Conservation (phyloP, 2,113 vertebrate genomes). For the Sebastes fasciatus region DNA sequence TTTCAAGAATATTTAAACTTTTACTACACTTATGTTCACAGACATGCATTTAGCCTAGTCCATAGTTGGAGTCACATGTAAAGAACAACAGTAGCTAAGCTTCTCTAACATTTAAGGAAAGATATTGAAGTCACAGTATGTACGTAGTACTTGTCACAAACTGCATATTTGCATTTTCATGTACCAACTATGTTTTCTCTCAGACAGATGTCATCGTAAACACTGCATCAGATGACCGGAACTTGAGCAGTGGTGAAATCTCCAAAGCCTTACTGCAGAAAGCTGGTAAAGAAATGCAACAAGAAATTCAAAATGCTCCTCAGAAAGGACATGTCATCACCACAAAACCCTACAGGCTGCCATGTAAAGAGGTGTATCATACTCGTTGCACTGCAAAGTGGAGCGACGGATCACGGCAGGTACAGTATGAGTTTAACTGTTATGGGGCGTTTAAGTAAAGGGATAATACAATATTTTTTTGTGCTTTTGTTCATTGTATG, state of each 20-base stretch:
- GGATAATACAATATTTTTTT: too few species aligned
- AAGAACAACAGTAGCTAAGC: neutral
- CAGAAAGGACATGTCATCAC: fast-evolving
- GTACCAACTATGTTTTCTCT: neutral
- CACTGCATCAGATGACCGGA: fast-evolving
- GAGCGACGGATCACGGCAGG: fast-evolving
- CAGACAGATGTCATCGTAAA: constrained; percentile 88
- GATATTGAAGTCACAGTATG: neutral
- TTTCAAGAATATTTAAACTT: neutral
- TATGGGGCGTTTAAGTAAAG: neutral
- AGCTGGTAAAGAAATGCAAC: constrained; percentile 68
- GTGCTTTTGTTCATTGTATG: neutral
- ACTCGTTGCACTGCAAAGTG: neutral
- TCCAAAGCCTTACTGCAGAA: constrained; percentile 68
- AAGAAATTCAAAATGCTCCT: fast-evolving
- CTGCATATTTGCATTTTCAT: neutral
- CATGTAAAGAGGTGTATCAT: constrained; percentile 78
- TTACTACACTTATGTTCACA: neutral
- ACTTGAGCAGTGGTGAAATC: fast-evolving
- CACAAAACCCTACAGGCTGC: constrained; percentile 60
- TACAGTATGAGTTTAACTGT: constrained; percentile 26
- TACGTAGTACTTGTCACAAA: neutral
- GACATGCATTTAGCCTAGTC: neutral
- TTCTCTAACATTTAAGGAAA: neutral
- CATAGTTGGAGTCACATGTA: neutral